Evolutionary conservation across 2,888 invertebrate genomes (phyloP), one percentile per base, ranked within the genome.

Genomic region (Spodoptera exigua): DNA sequence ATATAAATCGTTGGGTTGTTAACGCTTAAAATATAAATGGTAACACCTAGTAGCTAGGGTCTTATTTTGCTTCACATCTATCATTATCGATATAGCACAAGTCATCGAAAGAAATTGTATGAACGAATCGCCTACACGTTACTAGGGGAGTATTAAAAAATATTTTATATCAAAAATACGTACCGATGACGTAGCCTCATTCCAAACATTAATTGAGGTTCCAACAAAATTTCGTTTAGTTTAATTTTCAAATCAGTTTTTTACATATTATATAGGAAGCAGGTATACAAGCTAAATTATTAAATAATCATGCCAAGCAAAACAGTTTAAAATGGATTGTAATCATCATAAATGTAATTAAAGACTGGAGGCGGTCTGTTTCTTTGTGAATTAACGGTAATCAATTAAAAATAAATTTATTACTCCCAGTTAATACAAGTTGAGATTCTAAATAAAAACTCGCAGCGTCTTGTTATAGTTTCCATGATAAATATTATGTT

Each of bases 351-450:
- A 89, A 90, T 80, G 87, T 85, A 89, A 90, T 90, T 89, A 89
- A 88, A 89, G 83, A 79, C 77, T 76, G 78, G 78, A 85, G 89
- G 88, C 88, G 86, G 88, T 82, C 77, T 73, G 81, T 79, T 87
- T 87, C 87, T 87, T 87, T 86, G 86, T 88, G 81, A 87, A 90
- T 89, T 89, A 89, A 88, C 85, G 82, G 84, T 87, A 88, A 89
- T 90, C 89, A 90, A 90, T 90, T 89, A 86, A 89, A 27, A 89
- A 87, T 70, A 81, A 89, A 91, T 89, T 89, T 90, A 91, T 90
- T 76, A 83, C 82, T 76, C 63, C 70, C 70, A 77, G 81, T 82
- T 84, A 82, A 83, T 85, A 83, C 74, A 74, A 81, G 79, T 77
- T 76, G 76, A 77, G 79, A 75, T 79, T 79, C 43, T 74, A 81